Percentiles rank a stretch among this genome's conserved stretches.
Conservation (phyloP, 2,113 vertebrate species). For the Megaceryle torquata region DNA sequence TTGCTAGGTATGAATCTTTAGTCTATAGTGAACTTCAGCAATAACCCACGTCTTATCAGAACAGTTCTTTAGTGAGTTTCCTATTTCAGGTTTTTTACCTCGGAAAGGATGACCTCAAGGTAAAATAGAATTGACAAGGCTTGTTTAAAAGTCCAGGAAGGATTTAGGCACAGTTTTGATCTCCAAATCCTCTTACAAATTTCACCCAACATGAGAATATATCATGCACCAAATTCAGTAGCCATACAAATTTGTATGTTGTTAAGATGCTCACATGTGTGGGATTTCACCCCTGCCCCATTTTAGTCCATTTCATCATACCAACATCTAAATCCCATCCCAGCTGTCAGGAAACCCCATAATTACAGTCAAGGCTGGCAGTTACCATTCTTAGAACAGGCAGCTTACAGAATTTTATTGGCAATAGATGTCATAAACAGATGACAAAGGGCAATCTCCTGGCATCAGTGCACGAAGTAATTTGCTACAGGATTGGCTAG, state of each 20-base stretch:
- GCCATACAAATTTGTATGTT: not conserved
- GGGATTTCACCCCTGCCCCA: not conserved
- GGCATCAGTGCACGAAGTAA: not conserved
- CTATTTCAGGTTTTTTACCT: not conserved
- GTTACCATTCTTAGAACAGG: not conserved
- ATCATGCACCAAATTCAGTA: not conserved
- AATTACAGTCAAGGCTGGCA: not conserved
- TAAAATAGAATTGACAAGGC: not conserved
- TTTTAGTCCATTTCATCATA: not conserved
- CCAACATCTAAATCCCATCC: not conserved
- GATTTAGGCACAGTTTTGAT: not conserved
- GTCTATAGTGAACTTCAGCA: not conserved
- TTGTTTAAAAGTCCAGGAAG: not conserved
- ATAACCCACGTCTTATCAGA: fast-evolving
- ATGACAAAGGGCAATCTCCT: not conserved
- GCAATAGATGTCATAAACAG: not conserved
- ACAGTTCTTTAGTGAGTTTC: not conserved
- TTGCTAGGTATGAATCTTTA: not conserved
- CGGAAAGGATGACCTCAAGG: not conserved
- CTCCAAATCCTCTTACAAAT: not conserved
- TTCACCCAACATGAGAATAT: not conserved
- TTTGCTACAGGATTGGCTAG: not conserved
- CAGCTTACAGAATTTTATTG: not conserved
- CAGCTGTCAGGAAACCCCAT: not conserved
- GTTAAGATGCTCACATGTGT: not conserved